Base-by-base conservation (phyloP, 2,888 invertebrate species). In the Nomada flava region DNA sequence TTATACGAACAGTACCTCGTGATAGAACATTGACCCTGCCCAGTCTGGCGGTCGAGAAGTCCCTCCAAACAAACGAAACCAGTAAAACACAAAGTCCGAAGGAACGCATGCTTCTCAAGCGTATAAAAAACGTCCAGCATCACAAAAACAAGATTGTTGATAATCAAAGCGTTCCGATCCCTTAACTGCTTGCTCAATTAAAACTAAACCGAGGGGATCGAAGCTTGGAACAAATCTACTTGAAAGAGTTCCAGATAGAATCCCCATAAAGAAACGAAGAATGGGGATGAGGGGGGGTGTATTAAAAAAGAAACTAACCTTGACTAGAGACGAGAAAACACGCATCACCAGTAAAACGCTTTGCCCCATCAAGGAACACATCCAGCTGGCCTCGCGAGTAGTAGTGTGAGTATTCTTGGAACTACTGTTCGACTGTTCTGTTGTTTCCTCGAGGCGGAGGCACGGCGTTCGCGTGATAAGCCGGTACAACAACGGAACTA, bases 21-120 rank as follows among this genome's bases (percentile, higher is more conserved):
- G 71, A 83, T 76, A 82, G 82, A 86, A 84, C 84, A 70, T 88
- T 87, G 84, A 86, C 86, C 82, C 80, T 84, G 82, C 73, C 72
- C 76, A 74, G 74, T 79, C 72, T 71, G 78, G 64, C 75, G 63
- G 57, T 57, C 29, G 53, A 77, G 68, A 72, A 76, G 73, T 82
- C 68, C 68, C 55, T 53, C 62, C 60, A 60, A 82, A 82, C 62
- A 77, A 73, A 79, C 59, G 75, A 65, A 84, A 62, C 18, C 26
- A 65, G n/a, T 3, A 26, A 80, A 71, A 55, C 10, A 50, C 42
- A 50, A 63, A 18, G 55, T 44, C 29, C 18, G 53, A n/a, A 20
- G 9, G n/a, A 53, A 20, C 53, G 53, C n/a, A 60, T 36, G 7
- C 53, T 10, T 53, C 53, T 20, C 7, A 36, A 36, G 36, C 0